These are phyloP conservation scores for Lates calcarifer DNA, from an alignment of 2,113 vertebrate species.

Conservation along the genomic window DNA sequence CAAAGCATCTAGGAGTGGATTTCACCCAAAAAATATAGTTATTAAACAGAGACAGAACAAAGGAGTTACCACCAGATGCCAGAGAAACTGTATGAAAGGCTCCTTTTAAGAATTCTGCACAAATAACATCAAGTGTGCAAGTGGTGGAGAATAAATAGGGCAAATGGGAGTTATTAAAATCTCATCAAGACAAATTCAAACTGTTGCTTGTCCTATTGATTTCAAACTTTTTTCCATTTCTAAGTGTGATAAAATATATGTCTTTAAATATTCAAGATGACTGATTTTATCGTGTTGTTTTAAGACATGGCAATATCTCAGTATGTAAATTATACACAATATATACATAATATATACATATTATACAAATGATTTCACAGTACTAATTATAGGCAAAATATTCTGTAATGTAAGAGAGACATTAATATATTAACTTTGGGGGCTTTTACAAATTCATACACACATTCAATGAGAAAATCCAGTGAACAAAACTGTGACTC, in stretches of 20 bases:
- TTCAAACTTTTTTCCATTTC: no score
- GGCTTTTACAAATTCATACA: background rate
- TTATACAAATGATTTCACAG: background rate
- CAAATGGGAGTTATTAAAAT: background rate
- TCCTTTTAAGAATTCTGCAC: constrained; percentile 3
- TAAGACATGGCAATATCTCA: background rate
- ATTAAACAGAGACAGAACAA: background rate
- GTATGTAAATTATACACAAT: background rate
- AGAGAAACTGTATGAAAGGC: background rate
- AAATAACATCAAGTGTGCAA: background rate
- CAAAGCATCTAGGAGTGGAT: background rate
- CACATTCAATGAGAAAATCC: background rate
- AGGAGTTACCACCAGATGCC: background rate
- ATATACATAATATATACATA: no score
- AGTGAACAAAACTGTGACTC: background rate
- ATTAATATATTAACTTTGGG: background rate
- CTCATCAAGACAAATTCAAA: background rate
- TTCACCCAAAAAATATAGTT: background rate
- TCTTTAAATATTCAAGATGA: background rate
- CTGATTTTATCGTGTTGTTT: background rate
- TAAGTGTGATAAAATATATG: background rate
- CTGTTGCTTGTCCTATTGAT: no score
- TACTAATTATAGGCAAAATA: no score
- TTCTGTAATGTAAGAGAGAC: background rate
- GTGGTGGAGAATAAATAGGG: background rate